These are phyloP conservation scores for Pangasianodon hypophthalmus DNA, from an alignment of 2,113 vertebrate species.

Conservation along the genomic window DNA sequence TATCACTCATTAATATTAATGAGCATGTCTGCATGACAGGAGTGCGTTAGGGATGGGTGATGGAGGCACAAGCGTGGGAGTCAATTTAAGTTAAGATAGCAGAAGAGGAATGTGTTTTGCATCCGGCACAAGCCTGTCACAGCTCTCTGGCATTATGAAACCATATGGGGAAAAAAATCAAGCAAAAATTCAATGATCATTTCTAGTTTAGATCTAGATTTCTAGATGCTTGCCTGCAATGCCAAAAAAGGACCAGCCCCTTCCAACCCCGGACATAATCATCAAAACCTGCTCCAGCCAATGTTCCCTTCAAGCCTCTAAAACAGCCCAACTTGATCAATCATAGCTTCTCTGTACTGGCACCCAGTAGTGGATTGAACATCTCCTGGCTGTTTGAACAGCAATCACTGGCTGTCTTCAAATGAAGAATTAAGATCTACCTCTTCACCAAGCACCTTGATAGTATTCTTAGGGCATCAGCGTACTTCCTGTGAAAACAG, in stretches of 20 bases:
- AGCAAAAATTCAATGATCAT: not conserved
- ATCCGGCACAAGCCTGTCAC: not conserved
- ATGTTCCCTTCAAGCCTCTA: not conserved
- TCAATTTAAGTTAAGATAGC: constrained; percentile 23
- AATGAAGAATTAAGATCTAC: not conserved
- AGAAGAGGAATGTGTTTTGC: constrained; percentile 45
- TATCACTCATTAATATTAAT: constrained; percentile 70
- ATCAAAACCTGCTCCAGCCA: not conserved
- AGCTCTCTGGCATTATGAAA: not conserved
- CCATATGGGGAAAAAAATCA: not conserved
- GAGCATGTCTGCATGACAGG: constrained; percentile 58
- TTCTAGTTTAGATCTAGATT: not conserved
- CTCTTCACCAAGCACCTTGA: not conserved
- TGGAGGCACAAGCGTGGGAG: constrained; percentile 35
- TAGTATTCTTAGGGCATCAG: not conserved
- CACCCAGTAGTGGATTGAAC: not conserved
- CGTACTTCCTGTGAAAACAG: not conserved
- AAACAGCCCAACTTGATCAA: not conserved
- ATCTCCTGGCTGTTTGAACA: not conserved
- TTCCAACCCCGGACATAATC: not conserved
- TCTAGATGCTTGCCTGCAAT: not conserved
- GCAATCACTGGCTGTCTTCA: not conserved
- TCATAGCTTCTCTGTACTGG: not conserved
- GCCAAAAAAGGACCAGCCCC: not conserved
- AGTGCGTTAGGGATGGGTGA: constrained; percentile 56